These are phyloP conservation scores for Prunella himalayana DNA, from an alignment of 2,113 vertebrate species.

Conservation along the genomic window DNA sequence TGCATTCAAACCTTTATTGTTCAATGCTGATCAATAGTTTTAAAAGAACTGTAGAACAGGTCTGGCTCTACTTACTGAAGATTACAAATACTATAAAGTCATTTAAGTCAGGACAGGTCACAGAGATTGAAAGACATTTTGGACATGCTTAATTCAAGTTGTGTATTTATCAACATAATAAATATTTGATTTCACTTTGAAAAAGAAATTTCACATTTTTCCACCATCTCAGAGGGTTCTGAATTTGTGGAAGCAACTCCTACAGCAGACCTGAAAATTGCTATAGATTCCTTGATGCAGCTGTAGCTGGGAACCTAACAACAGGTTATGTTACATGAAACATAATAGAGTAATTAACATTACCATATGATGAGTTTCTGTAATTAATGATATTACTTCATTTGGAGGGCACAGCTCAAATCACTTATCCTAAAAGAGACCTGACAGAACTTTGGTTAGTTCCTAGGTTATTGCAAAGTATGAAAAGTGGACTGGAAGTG, in stretches of 20 bases:
- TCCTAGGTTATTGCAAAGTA: background rate
- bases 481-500: background rate
- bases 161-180: background rate
- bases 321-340: background rate
- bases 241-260: background rate
- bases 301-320: background rate
- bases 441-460: background rate
- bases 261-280: background rate
- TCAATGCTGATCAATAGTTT: background rate
- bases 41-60: background rate
- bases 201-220: background rate
- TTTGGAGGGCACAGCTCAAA: background rate
- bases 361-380: background rate
- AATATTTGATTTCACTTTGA: background rate
- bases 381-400: background rate
- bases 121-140: background rate
- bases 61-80: background rate
- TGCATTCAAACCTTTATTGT: background rate
- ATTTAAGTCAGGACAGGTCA: background rate
- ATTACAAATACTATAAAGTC: background rate
- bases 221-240: background rate
- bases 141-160: background rate
- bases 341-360: background rate
- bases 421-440: background rate
- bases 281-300: background rate